These are phyloP conservation scores for Sminthurinus aureus DNA, from an alignment of 2,888 invertebrate species.

Conservation along the genomic window DNA sequence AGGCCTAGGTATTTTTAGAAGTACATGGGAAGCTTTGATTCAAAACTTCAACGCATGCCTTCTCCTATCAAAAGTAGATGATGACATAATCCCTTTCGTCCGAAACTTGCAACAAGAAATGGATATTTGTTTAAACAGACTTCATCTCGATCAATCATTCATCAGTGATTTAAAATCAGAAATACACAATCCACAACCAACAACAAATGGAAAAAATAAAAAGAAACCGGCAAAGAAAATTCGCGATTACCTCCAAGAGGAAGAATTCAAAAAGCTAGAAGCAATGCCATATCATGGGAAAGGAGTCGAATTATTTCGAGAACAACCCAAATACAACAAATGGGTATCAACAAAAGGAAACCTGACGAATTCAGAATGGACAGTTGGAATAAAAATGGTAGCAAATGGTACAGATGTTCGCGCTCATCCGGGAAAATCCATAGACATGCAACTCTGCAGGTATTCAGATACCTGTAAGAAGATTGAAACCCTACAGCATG, in stretches of 20 bases:
- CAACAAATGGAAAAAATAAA: background rate
- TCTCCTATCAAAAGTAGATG: background rate
- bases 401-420: constrained; percentile 26
- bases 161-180: background rate
- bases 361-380: constrained; percentile 35
- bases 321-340: background rate
- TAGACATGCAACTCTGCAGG: background rate
- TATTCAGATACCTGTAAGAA: background rate
- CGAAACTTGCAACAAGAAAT: background rate
- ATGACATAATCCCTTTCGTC: background rate
- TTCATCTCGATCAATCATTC: background rate
- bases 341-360: background rate
- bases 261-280: background rate
- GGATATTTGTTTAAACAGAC: background rate
- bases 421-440: constrained; percentile 29
- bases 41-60: background rate
- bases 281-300: background rate
- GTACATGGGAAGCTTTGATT: background rate
- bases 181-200: background rate
- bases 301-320: background rate
- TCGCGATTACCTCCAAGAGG: background rate
- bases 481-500: background rate
- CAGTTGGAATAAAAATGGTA: constrained; percentile 28
- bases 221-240: background rate
- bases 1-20: background rate